Conservation (phyloP, 2,113 vertebrate genomes). For the Asarcornis scutulata region DNA sequence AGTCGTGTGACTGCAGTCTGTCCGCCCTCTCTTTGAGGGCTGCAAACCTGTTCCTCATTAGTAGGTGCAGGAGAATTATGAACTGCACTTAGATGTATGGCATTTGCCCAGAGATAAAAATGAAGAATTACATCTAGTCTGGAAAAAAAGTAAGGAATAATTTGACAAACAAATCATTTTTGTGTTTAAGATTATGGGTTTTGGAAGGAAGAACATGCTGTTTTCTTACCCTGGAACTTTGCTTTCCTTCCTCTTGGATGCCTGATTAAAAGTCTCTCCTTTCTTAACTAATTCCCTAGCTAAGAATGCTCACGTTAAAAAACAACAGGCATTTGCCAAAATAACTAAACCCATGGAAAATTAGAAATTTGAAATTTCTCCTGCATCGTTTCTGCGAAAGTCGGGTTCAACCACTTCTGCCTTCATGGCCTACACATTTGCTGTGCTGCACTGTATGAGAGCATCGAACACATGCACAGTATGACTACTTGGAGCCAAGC, state of each 20-base stretch:
- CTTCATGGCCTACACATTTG: fast-evolving
- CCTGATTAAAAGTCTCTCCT: not conserved
- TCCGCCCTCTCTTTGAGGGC: not conserved
- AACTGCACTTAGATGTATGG: not conserved
- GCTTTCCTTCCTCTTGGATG: not conserved
- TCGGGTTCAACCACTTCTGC: not conserved
- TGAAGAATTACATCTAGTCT: not conserved
- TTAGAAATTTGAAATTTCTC: not conserved
- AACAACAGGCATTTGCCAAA: not conserved
- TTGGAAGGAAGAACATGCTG: not conserved
- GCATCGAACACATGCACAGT: not conserved
- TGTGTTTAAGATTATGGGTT: not conserved
- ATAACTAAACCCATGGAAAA: not conserved
- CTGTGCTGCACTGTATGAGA: not conserved
- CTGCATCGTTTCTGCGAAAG: not conserved
- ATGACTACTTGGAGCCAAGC: not conserved
- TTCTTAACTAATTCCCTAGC: not conserved
- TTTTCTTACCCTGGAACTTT: not conserved
- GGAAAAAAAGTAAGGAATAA: not conserved
- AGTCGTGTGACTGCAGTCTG: not conserved
- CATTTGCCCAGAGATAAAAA: not conserved
- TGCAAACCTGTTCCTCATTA: not conserved
- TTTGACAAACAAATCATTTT: not conserved
- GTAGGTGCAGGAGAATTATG: not conserved
- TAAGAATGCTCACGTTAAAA: not conserved